Percentiles rank a stretch among this genome's conserved stretches.
Evolutionary conservation across 2,113 vertebrate genomes (phyloP).

Genomic region (Pelvicachromis taeniatus): DNA sequence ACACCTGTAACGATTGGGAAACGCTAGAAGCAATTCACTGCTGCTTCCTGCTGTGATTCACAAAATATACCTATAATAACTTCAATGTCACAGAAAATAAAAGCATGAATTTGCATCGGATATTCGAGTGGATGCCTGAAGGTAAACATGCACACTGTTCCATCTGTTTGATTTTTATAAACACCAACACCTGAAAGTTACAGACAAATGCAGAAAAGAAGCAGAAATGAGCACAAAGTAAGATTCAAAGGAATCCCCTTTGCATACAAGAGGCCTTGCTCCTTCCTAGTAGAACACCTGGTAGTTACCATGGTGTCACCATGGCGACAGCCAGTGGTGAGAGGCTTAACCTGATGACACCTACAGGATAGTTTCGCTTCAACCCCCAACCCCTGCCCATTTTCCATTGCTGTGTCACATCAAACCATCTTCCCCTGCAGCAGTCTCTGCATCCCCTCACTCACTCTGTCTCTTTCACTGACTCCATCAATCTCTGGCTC

Average conservation of each 20-base stretch:
- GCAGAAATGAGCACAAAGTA: neutral
- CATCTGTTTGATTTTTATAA: neutral
- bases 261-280: neutral
- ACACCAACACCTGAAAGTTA: neutral
- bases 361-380: slow-evolving; percentile 14
- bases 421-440: slow-evolving; percentile 13
- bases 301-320: slow-evolving; percentile 54
- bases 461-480: neutral
- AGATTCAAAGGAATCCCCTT: neutral
- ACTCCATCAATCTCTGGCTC: neutral
- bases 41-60: neutral
- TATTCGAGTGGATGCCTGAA: neutral
- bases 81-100: neutral
- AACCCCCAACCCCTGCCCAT: neutral
- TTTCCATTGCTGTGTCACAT: slow-evolving; percentile 23
- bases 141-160: neutral
- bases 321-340: slow-evolving; percentile 51
- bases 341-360: slow-evolving; percentile 50
- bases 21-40: neutral
- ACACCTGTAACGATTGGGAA: neutral
- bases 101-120: neutral
- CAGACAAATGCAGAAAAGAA: neutral
- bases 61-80: neutral
- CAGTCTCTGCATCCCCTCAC: neutral
- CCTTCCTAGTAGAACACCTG: slow-evolving; percentile 37